Conservation (phyloP, 1,140 invertebrate genomes). For the Drosophila suzukii region DNA sequence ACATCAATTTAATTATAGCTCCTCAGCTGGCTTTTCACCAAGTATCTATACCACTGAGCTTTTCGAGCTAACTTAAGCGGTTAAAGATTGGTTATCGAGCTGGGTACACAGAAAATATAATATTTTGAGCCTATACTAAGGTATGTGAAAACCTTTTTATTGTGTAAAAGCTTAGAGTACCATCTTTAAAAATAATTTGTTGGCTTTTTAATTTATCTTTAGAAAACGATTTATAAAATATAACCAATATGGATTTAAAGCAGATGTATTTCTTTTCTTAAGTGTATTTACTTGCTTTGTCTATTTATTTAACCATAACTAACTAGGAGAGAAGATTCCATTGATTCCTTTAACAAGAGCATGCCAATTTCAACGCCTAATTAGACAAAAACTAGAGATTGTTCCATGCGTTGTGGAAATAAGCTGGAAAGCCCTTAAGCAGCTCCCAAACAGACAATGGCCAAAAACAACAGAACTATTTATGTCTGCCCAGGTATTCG, state of each 20-base stretch:
- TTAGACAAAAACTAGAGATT: constrained; percentile 29
- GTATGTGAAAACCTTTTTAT: no score
- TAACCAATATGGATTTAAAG: fast-evolving
- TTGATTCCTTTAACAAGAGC: constrained; percentile 16
- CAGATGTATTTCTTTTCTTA: not conserved
- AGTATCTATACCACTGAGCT: not conserved
- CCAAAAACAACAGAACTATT: constrained; percentile 63
- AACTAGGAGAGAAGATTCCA: not conserved
- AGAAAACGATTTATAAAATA: no score
- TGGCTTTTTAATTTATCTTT: not conserved
- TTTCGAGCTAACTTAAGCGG: not conserved
- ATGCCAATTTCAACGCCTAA: constrained; percentile 31
- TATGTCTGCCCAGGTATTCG: constrained; percentile 66
- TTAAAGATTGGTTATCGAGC: constrained; percentile 1
- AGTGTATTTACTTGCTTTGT: not conserved
- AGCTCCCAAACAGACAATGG: constrained; percentile 56
- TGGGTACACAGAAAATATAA: not conserved
- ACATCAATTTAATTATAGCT: constrained; percentile 66
- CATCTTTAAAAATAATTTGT: not conserved
- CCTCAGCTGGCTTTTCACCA: constrained; percentile 26
- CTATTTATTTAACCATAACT: not conserved
- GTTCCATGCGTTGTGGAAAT: constrained; percentile 44
- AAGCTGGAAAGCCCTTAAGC: constrained; percentile 75
- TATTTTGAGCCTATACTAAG: not conserved
- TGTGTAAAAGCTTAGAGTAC: no score